A percentile compares a stretch with the other conserved stretches of the same genome.
Conservation (phyloP, 2,797 vertebrate species). For the Pipistrellus pipistrellus region DNA sequence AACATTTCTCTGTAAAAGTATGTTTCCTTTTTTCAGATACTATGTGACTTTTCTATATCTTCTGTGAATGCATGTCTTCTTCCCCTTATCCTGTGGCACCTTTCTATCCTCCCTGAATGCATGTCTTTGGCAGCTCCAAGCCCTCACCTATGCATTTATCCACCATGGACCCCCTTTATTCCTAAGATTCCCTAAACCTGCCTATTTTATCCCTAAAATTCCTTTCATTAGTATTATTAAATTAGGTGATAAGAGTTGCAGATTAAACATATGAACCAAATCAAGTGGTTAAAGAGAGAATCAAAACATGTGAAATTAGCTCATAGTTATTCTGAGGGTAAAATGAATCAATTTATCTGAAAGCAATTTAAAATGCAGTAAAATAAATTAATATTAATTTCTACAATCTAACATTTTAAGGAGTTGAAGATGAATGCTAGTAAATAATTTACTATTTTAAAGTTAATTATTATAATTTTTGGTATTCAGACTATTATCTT, state of each 20-base stretch:
- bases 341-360: background rate
- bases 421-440: background rate
- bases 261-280: background rate
- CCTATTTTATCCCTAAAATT: no score
- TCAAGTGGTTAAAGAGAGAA: background rate
- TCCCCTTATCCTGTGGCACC: no score
- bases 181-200: no score
- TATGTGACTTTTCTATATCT: no score
- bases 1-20: no score
- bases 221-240: background rate
- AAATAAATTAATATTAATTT: background rate
- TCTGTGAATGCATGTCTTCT: no score
- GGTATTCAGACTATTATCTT: background rate
- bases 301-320: background rate
- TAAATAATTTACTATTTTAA: constrained; percentile 29
- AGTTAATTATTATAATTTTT: background rate
- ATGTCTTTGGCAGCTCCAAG: no score
- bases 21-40: no score
- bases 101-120: no score
- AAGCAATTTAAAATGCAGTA: background rate
- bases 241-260: background rate
- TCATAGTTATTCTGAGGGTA: background rate
- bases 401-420: background rate
- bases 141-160: no score
- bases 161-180: no score